These are phyloP conservation scores for Jaculus jaculus DNA, from an alignment of 2,113 vertebrate species.

Conservation along the genomic window DNA sequence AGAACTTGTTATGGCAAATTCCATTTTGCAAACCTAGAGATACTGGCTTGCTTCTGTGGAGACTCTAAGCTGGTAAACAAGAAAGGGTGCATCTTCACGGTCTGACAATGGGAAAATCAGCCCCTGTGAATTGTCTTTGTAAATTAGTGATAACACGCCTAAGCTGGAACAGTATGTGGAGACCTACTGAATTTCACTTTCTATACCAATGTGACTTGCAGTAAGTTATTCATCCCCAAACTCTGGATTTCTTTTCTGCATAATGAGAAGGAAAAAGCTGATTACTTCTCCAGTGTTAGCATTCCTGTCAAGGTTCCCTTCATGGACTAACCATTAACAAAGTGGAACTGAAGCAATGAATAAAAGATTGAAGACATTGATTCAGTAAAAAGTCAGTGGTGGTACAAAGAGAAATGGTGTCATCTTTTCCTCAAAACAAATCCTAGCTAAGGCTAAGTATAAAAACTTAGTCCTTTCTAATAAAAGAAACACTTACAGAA, in stretches of 20 bases:
- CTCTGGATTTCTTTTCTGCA: neutral
- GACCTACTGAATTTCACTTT: neutral
- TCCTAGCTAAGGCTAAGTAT: neutral
- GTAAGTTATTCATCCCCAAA: neutral
- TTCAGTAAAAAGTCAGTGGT: neutral
- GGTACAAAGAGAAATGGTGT: accelerated
- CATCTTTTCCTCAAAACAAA: neutral
- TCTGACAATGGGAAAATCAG: neutral
- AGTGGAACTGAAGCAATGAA: neutral
- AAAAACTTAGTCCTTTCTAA: slow-evolving; percentile 18
- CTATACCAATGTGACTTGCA: accelerated
- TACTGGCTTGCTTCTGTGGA: accelerated
- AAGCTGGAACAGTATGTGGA: neutral
- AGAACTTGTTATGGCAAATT: neutral
- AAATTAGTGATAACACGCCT: neutral
- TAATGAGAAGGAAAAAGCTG: neutral
- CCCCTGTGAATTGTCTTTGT: neutral
- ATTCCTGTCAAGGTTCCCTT: neutral
- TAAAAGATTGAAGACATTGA: neutral
- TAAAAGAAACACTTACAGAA: neutral
- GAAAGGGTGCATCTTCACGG: neutral
- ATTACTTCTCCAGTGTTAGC: neutral
- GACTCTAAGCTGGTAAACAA: neutral
- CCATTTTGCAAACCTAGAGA: neutral
- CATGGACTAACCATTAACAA: neutral